phyloP scores from a whole-genome alignment of 2,797 vertebrate species.

The Naso thynnoides region DNA sequence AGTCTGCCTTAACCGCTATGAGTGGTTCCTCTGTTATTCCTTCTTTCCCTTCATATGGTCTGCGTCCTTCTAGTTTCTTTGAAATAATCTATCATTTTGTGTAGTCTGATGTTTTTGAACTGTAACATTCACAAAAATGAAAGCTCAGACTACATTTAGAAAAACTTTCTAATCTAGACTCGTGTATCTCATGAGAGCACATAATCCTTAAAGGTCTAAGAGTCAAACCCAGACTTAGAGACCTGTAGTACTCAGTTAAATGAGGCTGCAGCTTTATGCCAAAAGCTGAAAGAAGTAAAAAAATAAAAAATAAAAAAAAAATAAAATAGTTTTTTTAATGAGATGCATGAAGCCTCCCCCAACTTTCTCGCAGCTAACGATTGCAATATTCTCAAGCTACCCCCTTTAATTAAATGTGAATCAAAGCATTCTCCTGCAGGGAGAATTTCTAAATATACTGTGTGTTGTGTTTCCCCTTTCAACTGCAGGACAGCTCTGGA shows the following conservation, averaged over 20 bases:
- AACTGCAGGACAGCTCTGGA: slow-evolving; percentile 96
- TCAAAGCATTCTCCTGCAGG: slow-evolving; percentile 27
- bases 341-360: slow-evolving; percentile 29
- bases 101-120: neutral
- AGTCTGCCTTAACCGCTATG: no score
- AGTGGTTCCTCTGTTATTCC: neutral
- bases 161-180: slow-evolving; percentile 7
- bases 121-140: slow-evolving; percentile 9
- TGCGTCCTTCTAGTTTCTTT: neutral
- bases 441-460: slow-evolving; percentile 48
- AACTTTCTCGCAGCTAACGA: slow-evolving; percentile 16
- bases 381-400: slow-evolving; percentile 18
- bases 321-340: slow-evolving; percentile 40
- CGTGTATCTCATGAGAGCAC: neutral
- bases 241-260: neutral
- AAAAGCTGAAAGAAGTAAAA: slow-evolving; percentile 1
- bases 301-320: neutral
- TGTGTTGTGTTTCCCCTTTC: slow-evolving; percentile 45
- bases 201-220: neutral
- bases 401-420: slow-evolving; percentile 57
- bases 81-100: neutral
- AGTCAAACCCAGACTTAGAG: neutral
- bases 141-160: neutral
- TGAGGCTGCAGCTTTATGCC: slow-evolving; percentile 15
- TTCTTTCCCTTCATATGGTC: neutral